A percentile compares a stretch with the other conserved stretches of the same genome.
Conservation (phyloP, 2,797 vertebrate species). For the Galagoides demidoff region DNA sequence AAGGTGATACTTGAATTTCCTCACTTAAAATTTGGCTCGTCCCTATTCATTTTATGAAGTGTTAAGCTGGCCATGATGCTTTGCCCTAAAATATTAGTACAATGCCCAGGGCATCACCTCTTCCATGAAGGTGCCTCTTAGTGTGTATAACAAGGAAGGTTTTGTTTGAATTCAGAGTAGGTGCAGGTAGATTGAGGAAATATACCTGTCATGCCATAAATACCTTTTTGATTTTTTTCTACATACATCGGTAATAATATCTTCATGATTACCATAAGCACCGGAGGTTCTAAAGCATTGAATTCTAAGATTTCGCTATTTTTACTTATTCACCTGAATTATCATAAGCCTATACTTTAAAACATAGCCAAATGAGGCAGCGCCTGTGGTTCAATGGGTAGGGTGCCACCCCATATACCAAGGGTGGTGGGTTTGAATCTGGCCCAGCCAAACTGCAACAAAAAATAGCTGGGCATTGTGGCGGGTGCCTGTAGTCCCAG, state of each 20-base stretch:
- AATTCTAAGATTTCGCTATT: not conserved
- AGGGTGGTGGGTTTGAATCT: no score
- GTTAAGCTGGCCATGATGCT: not conserved
- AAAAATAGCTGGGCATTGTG: no score
- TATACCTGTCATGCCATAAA: not conserved
- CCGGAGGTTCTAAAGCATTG: not conserved
- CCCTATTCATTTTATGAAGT: slow-evolving; percentile 57
- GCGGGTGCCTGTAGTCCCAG: no score
- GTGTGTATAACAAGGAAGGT: not conserved
- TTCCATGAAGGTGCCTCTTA: not conserved
- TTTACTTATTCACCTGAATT: not conserved
- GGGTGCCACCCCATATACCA: no score
- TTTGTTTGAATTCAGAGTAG: not conserved
- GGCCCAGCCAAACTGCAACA: no score
- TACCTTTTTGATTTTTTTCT: not conserved
- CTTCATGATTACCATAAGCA: not conserved
- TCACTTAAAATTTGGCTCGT: slow-evolving; percentile 5
- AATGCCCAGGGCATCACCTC: not conserved
- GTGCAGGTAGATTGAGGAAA: not conserved
- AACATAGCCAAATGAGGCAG: not conserved
- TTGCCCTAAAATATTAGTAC: not conserved
- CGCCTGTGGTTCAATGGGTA: no score
- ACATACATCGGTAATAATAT: not conserved
- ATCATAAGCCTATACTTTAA: not conserved
- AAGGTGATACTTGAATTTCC: slow-evolving; percentile 30